Base-by-base conservation (phyloP, 2,797 vertebrate species). In the Chromobotia macracanthus region DNA sequence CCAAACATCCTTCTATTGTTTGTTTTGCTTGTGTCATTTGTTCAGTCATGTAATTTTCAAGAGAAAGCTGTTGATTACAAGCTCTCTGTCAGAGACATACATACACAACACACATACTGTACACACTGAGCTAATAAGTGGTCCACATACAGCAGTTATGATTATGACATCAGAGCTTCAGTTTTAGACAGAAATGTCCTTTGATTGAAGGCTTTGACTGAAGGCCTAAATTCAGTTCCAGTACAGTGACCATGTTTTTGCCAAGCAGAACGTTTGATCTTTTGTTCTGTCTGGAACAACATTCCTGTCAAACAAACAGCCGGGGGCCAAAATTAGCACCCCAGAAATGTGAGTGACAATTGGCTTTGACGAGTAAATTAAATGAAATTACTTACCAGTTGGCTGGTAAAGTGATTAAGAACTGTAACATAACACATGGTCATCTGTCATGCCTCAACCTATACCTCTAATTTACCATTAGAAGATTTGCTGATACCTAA, bases 11-110 rank as follows among this genome's bases (percentile, higher is more conserved):
- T 63, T 58, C 61, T 51, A 64, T 51, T 71, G 67, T 68, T 68
- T 77, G 75, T 71, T 71, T 78, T 61, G 41, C 28, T 44, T 70
- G 46, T 71, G 44, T 56, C 75, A 78, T 70, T 70, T 70, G 56
- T 63, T 71, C 46, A 50, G 56, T 61, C 28, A 3, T 50, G 21
- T 71, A 68, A 73, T 67, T 82, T 46, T 71, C 67, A 55, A 65
- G 65, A 56, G 12, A 51, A 71, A 60, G 21, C 69, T 44, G 50
- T 66, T 61, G 46, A 35, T 51, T n/a, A 55, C 48, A 69, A n/a
- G 18, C 16, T 61, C 25, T 25, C 67, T 60, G 25, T 60, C 25
- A 69, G 23, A 60, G 48, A 66, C 46, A 38, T 31, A 68, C 35
- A 68, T 31, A 65, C 48, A 44, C 35, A 38, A 68, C 50, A 50